A percentile compares a stretch with the other conserved stretches of the same genome.
Evolutionary conservation across 2,888 invertebrate genomes (phyloP).

Genomic region (Drosophila mettleri): DNA sequence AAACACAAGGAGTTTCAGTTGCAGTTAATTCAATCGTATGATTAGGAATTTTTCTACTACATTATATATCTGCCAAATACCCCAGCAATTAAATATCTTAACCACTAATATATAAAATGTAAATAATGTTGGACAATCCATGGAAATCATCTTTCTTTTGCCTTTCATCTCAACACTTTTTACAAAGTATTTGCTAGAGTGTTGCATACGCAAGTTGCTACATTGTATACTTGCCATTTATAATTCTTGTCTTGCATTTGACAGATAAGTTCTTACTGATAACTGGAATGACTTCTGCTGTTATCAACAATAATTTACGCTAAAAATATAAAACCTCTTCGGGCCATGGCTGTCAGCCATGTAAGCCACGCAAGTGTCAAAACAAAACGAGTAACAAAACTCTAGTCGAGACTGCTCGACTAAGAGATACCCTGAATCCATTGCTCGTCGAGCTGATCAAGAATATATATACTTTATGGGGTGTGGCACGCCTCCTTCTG

Average conservation of each 20-base stretch:
- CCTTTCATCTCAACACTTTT: neutral
- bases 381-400: too few species aligned
- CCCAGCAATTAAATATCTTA: too few species aligned
- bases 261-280: slow-evolving; percentile 24
- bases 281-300: slow-evolving; percentile 23
- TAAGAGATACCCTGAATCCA: too few species aligned
- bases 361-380: slow-evolving; percentile 23
- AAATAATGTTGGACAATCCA: neutral
- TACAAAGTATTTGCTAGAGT: slow-evolving; percentile 13
- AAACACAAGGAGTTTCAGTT: neutral
- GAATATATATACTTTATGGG: too few species aligned
- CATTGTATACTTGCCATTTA: neutral
- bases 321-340: slow-evolving; percentile 32
- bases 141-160: neutral
- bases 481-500: too few species aligned
- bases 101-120: too few species aligned
- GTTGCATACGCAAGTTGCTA: neutral
- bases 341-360: slow-evolving; percentile 14
- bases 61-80: too few species aligned
- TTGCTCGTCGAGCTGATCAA: too few species aligned
- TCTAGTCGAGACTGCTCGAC: too few species aligned
- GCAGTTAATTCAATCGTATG: neutral
- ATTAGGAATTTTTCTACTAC: neutral
- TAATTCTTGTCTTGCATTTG: slow-evolving; percentile 26
- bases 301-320: slow-evolving; percentile 29